Base-by-base conservation (phyloP, 1,140 invertebrate species). In the Aphidius ervi region DNA sequence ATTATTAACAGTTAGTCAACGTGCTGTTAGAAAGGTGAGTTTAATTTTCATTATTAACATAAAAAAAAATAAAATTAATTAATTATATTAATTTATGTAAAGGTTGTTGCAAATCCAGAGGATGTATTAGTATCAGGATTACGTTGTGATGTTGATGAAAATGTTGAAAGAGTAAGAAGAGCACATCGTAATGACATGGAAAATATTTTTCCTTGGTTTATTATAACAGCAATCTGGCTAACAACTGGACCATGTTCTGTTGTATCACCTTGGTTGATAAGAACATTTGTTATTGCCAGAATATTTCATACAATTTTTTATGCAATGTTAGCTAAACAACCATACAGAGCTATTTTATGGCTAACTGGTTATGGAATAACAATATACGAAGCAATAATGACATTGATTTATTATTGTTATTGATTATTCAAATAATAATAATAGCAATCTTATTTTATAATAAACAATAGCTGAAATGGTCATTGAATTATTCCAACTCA, bases 121-220 rank as follows among this genome's bases (percentile, higher is more conserved):
- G 84, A 85, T 67, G 62, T 70, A 31, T 5, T n/a, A 8, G 16
- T 48, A 47, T 75, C 74, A 23, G 66, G 73, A 7, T 78, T 82
- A 66, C 74, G 82, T 5, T 76, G 72, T 60, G 74, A 69, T 47
- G 78, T 81, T 63, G 77, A 84, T 61, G 73, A 74, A 5, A 77
- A 82, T 65, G 75, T 84, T 5, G 82, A 84, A 66, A 76, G 82
- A 63, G 74, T 81, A 10, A 70, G 71, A 60, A 85, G 85, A 65
- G 85, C 83, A 20, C 86, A 87, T 68, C 70, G 78, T 64, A 87
- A 87, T 67, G 86, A 87, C 70, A 61, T 87, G 59, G 86, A 87
- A 70, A 87, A 86, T 66, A 84, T 87, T 58, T 70, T 83, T 8
- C 75, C 82, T 5, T 87, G 86, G 68, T 73, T 86, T 6, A 61